A percentile compares a stretch with the other conserved stretches of the same genome.
These are phyloP conservation scores for Acheta domesticus DNA, from an alignment of 2,888 invertebrate genomes.

Conservation along the genomic window DNA sequence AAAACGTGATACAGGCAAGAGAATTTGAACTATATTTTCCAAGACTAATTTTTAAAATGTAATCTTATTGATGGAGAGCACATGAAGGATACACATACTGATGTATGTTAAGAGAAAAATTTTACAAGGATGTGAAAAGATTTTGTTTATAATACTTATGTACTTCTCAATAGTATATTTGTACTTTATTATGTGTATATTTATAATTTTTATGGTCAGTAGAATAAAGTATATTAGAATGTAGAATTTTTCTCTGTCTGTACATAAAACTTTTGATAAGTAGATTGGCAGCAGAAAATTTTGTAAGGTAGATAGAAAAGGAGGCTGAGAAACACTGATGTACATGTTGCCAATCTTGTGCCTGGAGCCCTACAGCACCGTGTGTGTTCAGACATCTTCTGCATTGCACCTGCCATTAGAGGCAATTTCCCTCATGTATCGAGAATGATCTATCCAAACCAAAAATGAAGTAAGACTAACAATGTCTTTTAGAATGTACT, in stretches of 20 bases:
- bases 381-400: conserved; percentile 18
- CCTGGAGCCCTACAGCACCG: conserved; percentile 7
- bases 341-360: conserved; percentile 18
- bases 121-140: background rate
- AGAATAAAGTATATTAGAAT: background rate
- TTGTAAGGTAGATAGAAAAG: background rate
- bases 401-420: background rate
- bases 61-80: background rate
- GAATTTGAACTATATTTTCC: conserved; percentile 11
- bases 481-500: conserved; percentile 2
- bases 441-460: background rate
- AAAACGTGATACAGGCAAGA: background rate
- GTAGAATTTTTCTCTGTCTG: background rate
- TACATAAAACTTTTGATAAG: conserved; percentile 8
- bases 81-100: background rate
- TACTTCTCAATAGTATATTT: background rate
- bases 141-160: background rate
- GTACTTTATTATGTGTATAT: background rate
- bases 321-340: conserved; percentile 5
- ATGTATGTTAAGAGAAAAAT: background rate
- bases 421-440: background rate
- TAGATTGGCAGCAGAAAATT: background rate
- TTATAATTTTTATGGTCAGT: conserved; percentile 10
- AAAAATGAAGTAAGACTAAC: background rate
- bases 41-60: background rate